phyloP scores from a whole-genome alignment of 2,113 vertebrate species.

The Saimiri boliviensis region DNA sequence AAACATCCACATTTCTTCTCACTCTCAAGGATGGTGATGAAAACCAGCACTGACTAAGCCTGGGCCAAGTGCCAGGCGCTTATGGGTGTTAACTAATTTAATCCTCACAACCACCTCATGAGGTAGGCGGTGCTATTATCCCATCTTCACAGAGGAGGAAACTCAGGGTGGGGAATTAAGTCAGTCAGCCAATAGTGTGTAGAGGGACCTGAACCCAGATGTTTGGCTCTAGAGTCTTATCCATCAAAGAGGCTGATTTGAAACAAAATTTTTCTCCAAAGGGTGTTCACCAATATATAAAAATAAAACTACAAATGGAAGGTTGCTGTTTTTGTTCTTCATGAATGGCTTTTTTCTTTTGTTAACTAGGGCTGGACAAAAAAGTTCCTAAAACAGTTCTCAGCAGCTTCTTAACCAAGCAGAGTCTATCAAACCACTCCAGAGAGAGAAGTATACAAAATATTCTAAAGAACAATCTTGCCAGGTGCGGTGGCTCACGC shows the following conservation, averaged over 20 bases:
- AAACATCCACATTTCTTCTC: background rate
- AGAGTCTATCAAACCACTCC: background rate
- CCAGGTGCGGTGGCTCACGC: no score
- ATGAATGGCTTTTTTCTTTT: background rate
- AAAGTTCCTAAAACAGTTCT: background rate
- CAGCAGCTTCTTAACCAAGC: background rate
- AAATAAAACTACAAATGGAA: background rate
- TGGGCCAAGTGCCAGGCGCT: background rate
- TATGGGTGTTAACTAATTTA: background rate
- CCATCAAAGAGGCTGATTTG: background rate
- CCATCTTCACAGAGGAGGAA: background rate
- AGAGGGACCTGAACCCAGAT: background rate
- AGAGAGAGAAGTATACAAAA: background rate
- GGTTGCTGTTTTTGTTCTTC: background rate
- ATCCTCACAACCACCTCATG: background rate
- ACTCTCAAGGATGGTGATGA: background rate
- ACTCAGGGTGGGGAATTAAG: background rate
- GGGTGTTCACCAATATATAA: background rate
- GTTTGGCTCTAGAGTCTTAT: background rate
- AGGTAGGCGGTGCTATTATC: background rate
- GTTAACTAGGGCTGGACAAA: background rate
- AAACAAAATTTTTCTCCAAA: background rate
- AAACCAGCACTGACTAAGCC: background rate
- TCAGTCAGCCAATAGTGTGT: background rate
- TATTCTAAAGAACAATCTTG: background rate